Evolutionary conservation across 1,140 invertebrate genomes (phyloP).

Genomic region (Drosophila auraria): DNA sequence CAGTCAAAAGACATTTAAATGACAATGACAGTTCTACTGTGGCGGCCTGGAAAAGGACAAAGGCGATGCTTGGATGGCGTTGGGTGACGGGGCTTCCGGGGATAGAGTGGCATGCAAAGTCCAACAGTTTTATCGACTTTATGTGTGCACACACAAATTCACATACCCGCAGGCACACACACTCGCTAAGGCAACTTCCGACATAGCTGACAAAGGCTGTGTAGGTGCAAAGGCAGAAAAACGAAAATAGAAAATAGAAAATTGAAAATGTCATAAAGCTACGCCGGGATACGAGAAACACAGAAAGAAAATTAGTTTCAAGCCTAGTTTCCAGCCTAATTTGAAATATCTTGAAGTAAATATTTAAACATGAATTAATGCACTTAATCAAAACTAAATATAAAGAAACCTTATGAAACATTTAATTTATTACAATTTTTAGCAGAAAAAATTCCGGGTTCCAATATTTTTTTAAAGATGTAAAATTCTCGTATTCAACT

Average conservation of each 20-base stretch:
- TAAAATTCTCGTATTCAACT: neutral
- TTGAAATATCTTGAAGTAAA: neutral
- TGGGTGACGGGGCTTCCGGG: neutral
- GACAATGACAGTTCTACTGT: slow-evolving; percentile 77
- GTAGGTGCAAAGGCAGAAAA: slow-evolving; percentile 35
- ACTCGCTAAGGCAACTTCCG: slow-evolving; percentile 29
- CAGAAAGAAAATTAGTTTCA: neutral
- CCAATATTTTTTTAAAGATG: neutral
- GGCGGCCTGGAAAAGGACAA: slow-evolving; percentile 52
- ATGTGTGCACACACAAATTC: slow-evolving; percentile 20
- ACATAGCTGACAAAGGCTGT: slow-evolving; percentile 47
- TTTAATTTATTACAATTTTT: too few relatives aligned
- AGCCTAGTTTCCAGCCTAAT: too few relatives aligned
- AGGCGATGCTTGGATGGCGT: slow-evolving; percentile 23
- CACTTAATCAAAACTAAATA: neutral
- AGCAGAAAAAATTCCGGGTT: too few relatives aligned
- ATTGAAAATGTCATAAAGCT: slow-evolving; percentile 74
- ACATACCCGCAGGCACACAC: slow-evolving; percentile 20
- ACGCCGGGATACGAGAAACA: slow-evolving; percentile 30
- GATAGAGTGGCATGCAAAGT: slow-evolving; percentile 50
- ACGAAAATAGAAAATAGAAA: slow-evolving; percentile 41
- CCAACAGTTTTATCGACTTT: slow-evolving; percentile 75
- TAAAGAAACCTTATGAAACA: too few relatives aligned
- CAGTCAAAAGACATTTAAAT: slow-evolving; percentile 83
- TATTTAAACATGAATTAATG: neutral